A percentile compares a stretch with the other conserved stretches of the same genome.
phyloP scores from a whole-genome alignment of 2,888 invertebrate species.

The Lasioglossum oenotherae region DNA sequence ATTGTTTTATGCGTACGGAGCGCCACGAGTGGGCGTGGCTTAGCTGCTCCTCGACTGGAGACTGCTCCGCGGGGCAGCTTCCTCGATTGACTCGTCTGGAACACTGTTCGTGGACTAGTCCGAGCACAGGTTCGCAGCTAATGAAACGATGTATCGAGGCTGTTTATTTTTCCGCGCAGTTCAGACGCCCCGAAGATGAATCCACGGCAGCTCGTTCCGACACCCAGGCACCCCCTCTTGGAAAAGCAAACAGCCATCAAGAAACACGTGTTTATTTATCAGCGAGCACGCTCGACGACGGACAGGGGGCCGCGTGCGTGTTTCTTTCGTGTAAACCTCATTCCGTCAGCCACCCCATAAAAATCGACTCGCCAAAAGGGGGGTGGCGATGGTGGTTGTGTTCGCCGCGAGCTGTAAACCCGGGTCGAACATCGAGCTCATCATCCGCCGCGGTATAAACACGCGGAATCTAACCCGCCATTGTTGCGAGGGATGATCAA shows the following conservation, averaged over 20 bases:
- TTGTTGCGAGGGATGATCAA: conserved; percentile 9
- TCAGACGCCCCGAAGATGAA: neutral
- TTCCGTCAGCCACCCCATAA: neutral
- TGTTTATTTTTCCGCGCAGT: neutral
- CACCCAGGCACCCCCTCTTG: neutral
- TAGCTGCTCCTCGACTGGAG: neutral
- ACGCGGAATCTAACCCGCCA: conserved; percentile 4
- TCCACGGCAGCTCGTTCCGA: no score
- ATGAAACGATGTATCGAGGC: neutral
- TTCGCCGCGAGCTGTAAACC: neutral
- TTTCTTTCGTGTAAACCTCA: conserved; percentile 11
- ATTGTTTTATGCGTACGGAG: neutral
- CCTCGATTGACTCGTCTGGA: neutral
- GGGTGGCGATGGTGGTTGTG: neutral
- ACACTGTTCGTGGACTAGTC: neutral
- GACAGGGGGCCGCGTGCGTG: neutral
- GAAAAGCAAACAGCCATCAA: conserved; percentile 11
- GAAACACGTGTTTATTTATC: conserved; percentile 13
- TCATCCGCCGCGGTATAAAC: conserved; percentile 2
- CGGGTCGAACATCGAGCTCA: neutral
- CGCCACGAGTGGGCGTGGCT: neutral
- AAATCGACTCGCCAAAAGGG: neutral
- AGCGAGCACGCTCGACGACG: neutral
- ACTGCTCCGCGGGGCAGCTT: neutral
- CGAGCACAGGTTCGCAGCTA: neutral